phyloP scores from a whole-genome alignment of 2,888 invertebrate species.

The Seira musarum region DNA sequence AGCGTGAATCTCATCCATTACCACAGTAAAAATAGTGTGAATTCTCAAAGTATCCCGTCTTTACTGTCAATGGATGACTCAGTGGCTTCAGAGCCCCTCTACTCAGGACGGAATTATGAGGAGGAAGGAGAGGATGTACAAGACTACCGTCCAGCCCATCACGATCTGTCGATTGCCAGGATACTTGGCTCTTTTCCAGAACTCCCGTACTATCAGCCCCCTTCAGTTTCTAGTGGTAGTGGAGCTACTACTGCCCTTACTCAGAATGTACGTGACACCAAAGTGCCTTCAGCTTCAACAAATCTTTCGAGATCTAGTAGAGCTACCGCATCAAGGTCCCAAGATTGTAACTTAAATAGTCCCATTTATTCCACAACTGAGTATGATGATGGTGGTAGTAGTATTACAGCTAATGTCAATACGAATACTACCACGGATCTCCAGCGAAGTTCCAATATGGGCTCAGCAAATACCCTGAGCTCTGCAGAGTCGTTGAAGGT shows the following conservation, averaged over 20 bases:
- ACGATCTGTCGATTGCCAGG: slow-evolving; percentile 47
- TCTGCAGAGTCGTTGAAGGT: slow-evolving; percentile 44
- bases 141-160: slow-evolving; percentile 30
- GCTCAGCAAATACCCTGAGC: slow-evolving; percentile 34
- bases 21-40: slow-evolving; percentile 38
- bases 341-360: slow-evolving; percentile 34
- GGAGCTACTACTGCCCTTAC: slow-evolving; percentile 35
- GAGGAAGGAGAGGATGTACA: slow-evolving; percentile 34
- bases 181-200: slow-evolving; percentile 59
- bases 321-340: slow-evolving; percentile 15
- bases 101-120: slow-evolving; percentile 29
- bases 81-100: slow-evolving; percentile 47
- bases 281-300: background rate
- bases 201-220: slow-evolving; percentile 40
- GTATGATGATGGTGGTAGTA: background rate
- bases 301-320: slow-evolving; percentile 40
- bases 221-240: slow-evolving; percentile 20
- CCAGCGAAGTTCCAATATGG: background rate
- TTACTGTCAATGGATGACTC: slow-evolving; percentile 51
- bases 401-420: slow-evolving; percentile 17
- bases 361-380: background rate
- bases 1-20: slow-evolving; percentile 52
- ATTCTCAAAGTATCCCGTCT: slow-evolving; percentile 51
- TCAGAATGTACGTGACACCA: slow-evolving; percentile 4
- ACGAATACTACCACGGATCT: background rate